A percentile compares a stretch with the other conserved stretches of the same genome.
Conservation (phyloP, 2,888 invertebrate genomes). For the Leptarthrus brevirostris region DNA sequence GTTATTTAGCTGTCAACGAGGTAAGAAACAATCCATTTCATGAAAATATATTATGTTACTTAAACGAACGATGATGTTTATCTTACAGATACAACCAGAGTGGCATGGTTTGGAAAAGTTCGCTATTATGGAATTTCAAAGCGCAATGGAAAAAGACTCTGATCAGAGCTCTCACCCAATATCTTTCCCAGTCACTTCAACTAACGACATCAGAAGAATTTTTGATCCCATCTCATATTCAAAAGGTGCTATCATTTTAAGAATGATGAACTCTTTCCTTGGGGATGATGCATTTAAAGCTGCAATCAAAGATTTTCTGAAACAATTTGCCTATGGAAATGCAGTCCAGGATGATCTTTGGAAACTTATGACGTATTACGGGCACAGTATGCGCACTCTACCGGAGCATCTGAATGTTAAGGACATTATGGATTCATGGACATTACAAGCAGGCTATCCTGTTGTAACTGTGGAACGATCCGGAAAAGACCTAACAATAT, state of each 20-base stretch:
- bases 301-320: slow-evolving; percentile 70
- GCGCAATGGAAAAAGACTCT: slow-evolving; percentile 73
- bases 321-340: slow-evolving; percentile 70
- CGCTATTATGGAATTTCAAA: slow-evolving; percentile 68
- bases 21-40: slow-evolving; percentile 49
- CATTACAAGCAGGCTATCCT: slow-evolving; percentile 76
- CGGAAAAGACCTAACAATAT: slow-evolving; percentile 60
- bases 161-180: slow-evolving; percentile 75
- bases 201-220: slow-evolving; percentile 73
- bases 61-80: not conserved
- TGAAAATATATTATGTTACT: slow-evolving; percentile 5
- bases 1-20: slow-evolving; percentile 65
- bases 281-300: slow-evolving; percentile 72
- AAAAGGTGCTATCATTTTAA: slow-evolving; percentile 78
- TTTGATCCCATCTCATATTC: slow-evolving; percentile 80
- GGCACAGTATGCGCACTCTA: slow-evolving; percentile 65
- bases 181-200: slow-evolving; percentile 72
- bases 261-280: slow-evolving; percentile 79
- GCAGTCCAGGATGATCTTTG: slow-evolving; percentile 77
- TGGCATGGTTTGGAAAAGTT: slow-evolving; percentile 73
- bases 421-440: slow-evolving; percentile 77
- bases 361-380: slow-evolving; percentile 72
- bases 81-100: slow-evolving; percentile 69
- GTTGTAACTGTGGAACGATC: slow-evolving; percentile 71
- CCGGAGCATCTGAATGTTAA: slow-evolving; percentile 68